These are phyloP conservation scores for Cosmopolites sordidus DNA, from an alignment of 2,888 invertebrate genomes.

Conservation along the genomic window DNA sequence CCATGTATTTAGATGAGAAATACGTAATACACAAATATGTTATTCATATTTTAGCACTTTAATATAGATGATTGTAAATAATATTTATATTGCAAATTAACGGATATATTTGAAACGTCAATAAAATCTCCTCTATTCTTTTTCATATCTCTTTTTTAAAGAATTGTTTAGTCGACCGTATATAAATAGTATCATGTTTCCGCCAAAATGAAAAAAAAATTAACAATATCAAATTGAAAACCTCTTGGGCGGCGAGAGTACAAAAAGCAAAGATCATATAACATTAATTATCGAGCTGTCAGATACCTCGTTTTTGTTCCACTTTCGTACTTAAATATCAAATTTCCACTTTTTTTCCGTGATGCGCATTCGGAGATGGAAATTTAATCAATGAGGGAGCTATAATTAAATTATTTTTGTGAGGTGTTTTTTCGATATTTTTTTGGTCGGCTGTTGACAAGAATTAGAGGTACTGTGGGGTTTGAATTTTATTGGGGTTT, in stretches of 20 bases:
- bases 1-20: no score
- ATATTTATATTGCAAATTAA: no score
- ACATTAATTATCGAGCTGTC: slow-evolving; percentile 1
- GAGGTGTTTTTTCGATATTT: no score
- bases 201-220: background rate
- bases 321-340: background rate
- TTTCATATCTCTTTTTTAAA: no score
- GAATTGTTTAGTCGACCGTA: background rate
- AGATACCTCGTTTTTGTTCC: background rate
- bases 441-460: no score
- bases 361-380: background rate
- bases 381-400: background rate
- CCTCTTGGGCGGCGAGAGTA: background rate
- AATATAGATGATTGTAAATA: no score
- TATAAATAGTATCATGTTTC: background rate
- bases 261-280: background rate
- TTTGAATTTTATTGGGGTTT: no score
- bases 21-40: no score
- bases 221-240: slow-evolving; percentile 1
- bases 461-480: no score
- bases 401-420: background rate
- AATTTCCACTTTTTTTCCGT: background rate
- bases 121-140: no score
- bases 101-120: no score
- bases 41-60: no score